Evolutionary conservation across 1,140 invertebrate genomes (phyloP).

Genomic region (Apolygus lucorum): DNA sequence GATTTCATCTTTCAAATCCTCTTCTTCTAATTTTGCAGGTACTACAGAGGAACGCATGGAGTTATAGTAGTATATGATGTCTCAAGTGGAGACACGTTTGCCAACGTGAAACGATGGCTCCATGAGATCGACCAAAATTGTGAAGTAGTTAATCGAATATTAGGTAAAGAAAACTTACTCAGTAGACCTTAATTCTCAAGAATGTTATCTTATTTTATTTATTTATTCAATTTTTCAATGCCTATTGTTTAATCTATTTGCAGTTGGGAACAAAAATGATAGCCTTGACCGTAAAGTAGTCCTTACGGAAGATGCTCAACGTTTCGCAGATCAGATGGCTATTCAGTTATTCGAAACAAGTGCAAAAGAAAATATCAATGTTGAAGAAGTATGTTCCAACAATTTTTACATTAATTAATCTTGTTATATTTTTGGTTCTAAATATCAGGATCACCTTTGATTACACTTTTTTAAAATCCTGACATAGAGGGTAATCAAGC

Average conservation of each 20-base stretch:
- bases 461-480: too few species aligned
- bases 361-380: constrained; percentile 98
- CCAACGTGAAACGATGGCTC: constrained; percentile 95
- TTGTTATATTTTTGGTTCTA: too few species aligned
- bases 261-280: constrained; percentile 99
- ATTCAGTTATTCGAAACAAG: constrained; percentile 97
- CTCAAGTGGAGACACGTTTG: constrained; percentile 96
- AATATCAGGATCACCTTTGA: too few species aligned
- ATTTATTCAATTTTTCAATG: too few species aligned
- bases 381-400: constrained; percentile 80
- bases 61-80: constrained; percentile 99
- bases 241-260: too few species aligned
- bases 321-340: constrained; percentile 93
- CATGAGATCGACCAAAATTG: constrained; percentile 99
- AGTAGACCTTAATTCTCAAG: background rate
- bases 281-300: constrained; percentile 94
- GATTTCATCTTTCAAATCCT: too few species aligned
- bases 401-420: too few species aligned
- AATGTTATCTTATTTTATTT: too few species aligned
- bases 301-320: constrained; percentile 89
- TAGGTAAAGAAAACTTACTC: constrained; percentile 53
- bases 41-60: constrained; percentile 97
- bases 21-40: too few species aligned
- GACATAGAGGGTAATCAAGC: too few species aligned
- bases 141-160: constrained; percentile 97